These are phyloP conservation scores for Sphenopsis melanotis DNA, from an alignment of 2,797 vertebrate genomes.

Conservation along the genomic window DNA sequence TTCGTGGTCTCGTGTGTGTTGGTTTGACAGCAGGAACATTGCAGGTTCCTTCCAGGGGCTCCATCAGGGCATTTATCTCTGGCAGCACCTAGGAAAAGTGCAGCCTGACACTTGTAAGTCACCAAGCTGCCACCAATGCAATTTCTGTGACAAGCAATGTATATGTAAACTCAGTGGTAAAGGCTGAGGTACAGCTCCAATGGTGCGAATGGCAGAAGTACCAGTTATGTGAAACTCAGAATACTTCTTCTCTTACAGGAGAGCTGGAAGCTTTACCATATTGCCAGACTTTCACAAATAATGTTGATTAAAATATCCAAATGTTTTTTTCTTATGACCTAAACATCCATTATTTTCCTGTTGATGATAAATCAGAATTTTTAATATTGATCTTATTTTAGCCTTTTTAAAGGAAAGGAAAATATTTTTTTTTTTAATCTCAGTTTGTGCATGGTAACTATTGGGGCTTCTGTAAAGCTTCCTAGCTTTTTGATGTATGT, in stretches of 20 bases:
- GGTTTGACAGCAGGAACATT: background rate
- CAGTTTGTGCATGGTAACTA: background rate
- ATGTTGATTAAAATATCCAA: background rate
- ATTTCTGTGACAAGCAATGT: background rate
- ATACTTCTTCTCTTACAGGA: background rate
- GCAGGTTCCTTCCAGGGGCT: background rate
- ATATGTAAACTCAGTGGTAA: background rate
- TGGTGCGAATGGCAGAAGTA: background rate
- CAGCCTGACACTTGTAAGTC: background rate
- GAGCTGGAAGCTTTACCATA: background rate
- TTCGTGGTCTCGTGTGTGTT: accelerated
- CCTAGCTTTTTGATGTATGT: background rate
- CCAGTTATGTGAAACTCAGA: background rate
- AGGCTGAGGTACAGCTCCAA: background rate
- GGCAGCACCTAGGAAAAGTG: background rate
- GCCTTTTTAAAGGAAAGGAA: background rate
- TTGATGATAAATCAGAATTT: background rate
- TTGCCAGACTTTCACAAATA: background rate
- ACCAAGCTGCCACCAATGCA: background rate
- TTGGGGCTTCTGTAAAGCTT: background rate
- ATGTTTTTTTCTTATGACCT: background rate
- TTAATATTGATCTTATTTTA: background rate
- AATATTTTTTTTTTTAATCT: background rate
- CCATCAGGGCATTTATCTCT: background rate
- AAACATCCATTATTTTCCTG: background rate